phyloP scores from a whole-genome alignment of 2,113 vertebrate genomes.

The Colistium nudipinnis region DNA sequence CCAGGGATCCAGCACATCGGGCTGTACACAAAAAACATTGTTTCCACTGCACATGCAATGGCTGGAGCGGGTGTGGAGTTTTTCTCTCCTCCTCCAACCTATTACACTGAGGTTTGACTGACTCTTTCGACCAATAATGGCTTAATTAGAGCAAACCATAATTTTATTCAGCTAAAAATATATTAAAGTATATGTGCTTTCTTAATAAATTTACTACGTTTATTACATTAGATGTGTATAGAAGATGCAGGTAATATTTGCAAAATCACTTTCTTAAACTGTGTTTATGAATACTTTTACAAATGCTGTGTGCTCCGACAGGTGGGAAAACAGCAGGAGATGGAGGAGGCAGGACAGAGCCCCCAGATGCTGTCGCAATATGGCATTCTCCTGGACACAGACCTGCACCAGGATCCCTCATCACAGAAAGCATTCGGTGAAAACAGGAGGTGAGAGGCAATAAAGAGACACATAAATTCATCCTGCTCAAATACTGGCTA shows the following conservation, averaged over 20 bases:
- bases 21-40: conserved; percentile 85
- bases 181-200: not conserved
- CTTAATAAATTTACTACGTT: not conserved
- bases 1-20: conserved; percentile 92
- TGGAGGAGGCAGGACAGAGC: conserved; percentile 82
- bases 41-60: conserved; percentile 78
- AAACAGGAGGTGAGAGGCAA: conserved; percentile 59
- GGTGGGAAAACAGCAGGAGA: conserved; percentile 86
- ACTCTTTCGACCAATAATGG: not conserved
- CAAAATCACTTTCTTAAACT: not conserved
- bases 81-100: conserved; percentile 84
- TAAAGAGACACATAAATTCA: not conserved
- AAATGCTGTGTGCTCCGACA: conserved; percentile 48
- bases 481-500: too few relatives aligned
- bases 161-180: not conserved
- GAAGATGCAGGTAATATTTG: not conserved
- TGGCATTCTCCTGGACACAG: conserved; percentile 91
- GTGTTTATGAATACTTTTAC: not conserved
- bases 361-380: conserved; percentile 79
- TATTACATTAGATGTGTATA: not conserved
- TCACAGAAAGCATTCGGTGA: conserved; percentile 5
- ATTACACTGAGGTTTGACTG: conserved; percentile 84
- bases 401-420: not conserved
- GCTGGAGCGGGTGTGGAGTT: conserved; percentile 80
- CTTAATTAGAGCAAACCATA: not conserved